Percentiles rank a stretch among this genome's conserved stretches.
phyloP scores from a whole-genome alignment of 2,797 vertebrate genomes.

The Etheostoma perlongum region DNA sequence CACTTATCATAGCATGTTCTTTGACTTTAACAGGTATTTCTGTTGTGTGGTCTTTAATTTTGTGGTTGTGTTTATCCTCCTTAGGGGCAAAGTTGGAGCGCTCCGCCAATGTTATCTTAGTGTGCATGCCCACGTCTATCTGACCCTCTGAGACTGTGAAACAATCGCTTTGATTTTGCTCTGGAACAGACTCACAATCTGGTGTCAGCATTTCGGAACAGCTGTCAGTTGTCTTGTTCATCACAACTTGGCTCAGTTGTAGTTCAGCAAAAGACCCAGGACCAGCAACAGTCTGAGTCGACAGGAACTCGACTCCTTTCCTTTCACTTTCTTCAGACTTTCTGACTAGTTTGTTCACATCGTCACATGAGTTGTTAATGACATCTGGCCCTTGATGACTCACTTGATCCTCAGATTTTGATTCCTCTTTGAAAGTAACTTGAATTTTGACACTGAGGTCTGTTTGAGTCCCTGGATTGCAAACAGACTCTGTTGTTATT shows the following conservation, averaged over 20 bases:
- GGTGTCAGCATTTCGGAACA: conserved; percentile 36
- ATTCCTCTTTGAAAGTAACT: conserved; percentile 57
- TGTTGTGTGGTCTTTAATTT: conserved; percentile 12
- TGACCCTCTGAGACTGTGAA: conserved; percentile 32
- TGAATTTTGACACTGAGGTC: conserved; percentile 67
- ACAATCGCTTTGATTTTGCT: conserved; percentile 38
- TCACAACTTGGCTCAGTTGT: conserved; percentile 31
- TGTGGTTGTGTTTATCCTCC: conserved; percentile 38
- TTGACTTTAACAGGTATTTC: conserved; percentile 30
- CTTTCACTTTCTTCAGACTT: conserved; percentile 48
- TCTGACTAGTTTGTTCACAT: conserved; percentile 28
- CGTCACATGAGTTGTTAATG: conserved; percentile 42
- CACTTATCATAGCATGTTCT: conserved; percentile 15
- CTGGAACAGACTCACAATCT: conserved; percentile 23
- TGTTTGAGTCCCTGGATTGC: conserved; percentile 40
- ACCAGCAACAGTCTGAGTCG: conserved; percentile 15
- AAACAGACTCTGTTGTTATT: conserved; percentile 11
- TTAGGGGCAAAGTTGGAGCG: conserved; percentile 7
- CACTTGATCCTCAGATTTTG: conserved; percentile 31
- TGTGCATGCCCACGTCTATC: conserved; percentile 17
- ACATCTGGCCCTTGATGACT: conserved; percentile 26
- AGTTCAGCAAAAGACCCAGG: conserved; percentile 32
- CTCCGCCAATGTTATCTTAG: conserved; percentile 31
- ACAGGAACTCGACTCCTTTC: conserved; percentile 27
- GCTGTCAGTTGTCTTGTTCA: conserved; percentile 31